phyloP scores from a whole-genome alignment of 2,113 vertebrate genomes.

The Phaethornis superciliosus region DNA sequence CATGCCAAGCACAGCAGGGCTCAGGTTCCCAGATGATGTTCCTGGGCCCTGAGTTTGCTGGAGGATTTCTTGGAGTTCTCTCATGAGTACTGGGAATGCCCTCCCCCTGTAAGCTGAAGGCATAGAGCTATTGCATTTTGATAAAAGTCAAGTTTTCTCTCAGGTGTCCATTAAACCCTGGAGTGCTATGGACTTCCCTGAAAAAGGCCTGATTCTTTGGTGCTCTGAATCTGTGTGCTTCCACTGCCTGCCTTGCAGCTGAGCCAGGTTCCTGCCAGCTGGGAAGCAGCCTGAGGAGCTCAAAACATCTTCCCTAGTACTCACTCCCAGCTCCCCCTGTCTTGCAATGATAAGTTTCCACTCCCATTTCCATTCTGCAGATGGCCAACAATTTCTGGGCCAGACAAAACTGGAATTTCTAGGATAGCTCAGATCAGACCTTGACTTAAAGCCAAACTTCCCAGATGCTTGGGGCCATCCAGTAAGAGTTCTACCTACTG shows the following conservation, averaged over 20 bases:
- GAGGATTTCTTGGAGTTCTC: not conserved
- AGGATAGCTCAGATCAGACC: not conserved
- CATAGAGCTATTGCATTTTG: not conserved
- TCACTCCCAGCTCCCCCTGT: not conserved
- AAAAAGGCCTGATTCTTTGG: not conserved
- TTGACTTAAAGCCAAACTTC: conserved; percentile 17
- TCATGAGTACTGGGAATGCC: not conserved
- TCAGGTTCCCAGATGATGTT: not conserved
- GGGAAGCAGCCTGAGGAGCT: not conserved
- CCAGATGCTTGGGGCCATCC: not conserved
- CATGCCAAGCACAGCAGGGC: not conserved
- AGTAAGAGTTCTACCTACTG: not conserved
- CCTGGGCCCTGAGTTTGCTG: not conserved
- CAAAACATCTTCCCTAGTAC: conserved; percentile 14
- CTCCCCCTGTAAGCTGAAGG: not conserved
- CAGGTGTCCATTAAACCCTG: not conserved
- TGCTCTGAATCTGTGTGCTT: not conserved
- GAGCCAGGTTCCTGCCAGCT: not conserved
- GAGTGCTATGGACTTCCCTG: not conserved
- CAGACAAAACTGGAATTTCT: conserved; percentile 43
- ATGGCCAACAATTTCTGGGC: not conserved
- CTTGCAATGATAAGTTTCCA: conserved; percentile 23
- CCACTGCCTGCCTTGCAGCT: not conserved
- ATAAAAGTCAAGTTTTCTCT: not conserved
- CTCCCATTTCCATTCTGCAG: conserved; percentile 29